phyloP scores from a whole-genome alignment of 2,888 invertebrate species.

The Acanthopleura granulata region DNA sequence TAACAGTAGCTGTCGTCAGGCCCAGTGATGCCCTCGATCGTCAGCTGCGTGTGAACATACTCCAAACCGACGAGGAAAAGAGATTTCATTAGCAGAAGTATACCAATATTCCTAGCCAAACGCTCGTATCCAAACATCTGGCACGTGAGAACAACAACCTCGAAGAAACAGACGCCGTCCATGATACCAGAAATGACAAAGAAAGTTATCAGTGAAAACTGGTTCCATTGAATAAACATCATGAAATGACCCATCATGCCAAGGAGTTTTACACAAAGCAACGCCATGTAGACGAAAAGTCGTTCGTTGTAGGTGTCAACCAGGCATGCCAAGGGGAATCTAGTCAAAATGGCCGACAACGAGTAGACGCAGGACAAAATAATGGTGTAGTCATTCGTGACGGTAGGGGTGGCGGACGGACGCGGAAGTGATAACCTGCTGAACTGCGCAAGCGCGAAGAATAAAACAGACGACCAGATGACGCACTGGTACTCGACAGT shows the following conservation, averaged over 20 bases:
- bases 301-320: not conserved
- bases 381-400: not conserved
- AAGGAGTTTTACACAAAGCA: not conserved
- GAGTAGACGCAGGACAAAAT: not conserved
- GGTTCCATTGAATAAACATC: not conserved
- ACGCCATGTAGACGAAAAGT: not conserved
- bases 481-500: slow-evolving; percentile 6
- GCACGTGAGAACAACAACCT: slow-evolving; percentile 1
- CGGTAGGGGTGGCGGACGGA: not conserved
- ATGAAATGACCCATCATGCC: not conserved
- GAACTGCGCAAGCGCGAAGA: slow-evolving; percentile 9
- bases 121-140: not conserved
- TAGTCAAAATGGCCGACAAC: not conserved
- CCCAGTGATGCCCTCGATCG: not conserved
- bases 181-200: slow-evolving; percentile 5
- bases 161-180: slow-evolving; percentile 7
- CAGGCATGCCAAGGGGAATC: not conserved
- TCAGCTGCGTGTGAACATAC: not conserved
- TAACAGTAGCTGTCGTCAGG: not conserved
- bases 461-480: not conserved
- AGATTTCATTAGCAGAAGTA: slow-evolving; percentile 5
- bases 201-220: not conserved
- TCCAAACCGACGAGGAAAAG: not conserved
- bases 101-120: not conserved
- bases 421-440: not conserved